Evolutionary conservation across 2,888 invertebrate species (phyloP), one percentile per base, ranked within the genome.

Genomic region (Lasioglossum villosulum): DNA sequence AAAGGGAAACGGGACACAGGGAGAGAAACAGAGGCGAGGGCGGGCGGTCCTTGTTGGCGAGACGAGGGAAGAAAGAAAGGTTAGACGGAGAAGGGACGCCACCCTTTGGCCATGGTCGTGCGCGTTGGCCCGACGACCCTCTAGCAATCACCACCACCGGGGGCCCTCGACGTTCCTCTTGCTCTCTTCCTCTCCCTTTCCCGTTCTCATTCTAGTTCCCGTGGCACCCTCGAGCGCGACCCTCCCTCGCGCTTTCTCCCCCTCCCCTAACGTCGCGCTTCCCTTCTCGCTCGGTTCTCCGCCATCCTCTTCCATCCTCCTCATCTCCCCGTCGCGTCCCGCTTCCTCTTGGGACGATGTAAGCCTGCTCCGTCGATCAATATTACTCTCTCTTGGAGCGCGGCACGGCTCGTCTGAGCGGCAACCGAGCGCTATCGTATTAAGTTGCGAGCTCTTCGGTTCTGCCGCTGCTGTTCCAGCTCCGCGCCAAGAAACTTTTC

Each of bases 341-440:
- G 48, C 76, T 68, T 73, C 77, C 79, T 89, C 88, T 86, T 88
- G 88, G 87, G 89, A 91, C 93, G 93, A 94, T 93, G 94, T 94
- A 94, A 94, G 93, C 94, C 92, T 93, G 90, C 90, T 90, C 82
- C 92, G 92, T 92, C 94, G 94, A 94, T 94, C 94, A 94, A 94
- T 94, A 94, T 94, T 94, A 94, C 94, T 94, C 94, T 94, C 94
- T 94, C 94, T 93, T 92, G 92, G 93, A 93, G 92, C 92, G 91
- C 89, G 83, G 84, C 86, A 90, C 87, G 88, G 89, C 89, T 87
- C 89, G 90, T 89, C 92, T 91, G 86, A 90, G 90, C 90, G 88
- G 86, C 90, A 92, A 91, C 90, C 86, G 88, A 91, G 89, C 91
- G 90, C 90, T 89, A 90, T 89, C 90, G 78, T 89, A 90, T 91